phyloP scores from a whole-genome alignment of 2,797 vertebrate species.

The Garrulus glandarius region DNA sequence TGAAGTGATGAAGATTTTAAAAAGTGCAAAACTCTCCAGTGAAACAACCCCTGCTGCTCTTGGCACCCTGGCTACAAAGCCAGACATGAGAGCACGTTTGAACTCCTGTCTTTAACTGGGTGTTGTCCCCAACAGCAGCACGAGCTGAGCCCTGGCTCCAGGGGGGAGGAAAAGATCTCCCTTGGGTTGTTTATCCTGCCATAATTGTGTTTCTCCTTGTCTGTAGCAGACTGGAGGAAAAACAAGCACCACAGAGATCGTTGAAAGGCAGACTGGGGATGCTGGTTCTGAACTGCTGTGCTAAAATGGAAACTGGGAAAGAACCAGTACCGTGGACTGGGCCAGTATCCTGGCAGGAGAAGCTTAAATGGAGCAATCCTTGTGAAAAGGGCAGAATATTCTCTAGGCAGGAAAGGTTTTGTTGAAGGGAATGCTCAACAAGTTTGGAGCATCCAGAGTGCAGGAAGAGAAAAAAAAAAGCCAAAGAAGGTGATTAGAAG shows the following conservation, averaged over 20 bases:
- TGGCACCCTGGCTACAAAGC: not conserved
- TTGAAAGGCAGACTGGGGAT: not conserved
- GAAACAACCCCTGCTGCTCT: not conserved
- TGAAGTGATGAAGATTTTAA: too few species aligned
- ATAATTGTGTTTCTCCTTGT: not conserved
- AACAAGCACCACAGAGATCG: not conserved
- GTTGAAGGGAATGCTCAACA: not conserved
- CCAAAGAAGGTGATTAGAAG: accelerated
- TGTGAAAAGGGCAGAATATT: not conserved
- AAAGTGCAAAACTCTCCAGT: not conserved
- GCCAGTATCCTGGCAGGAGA: not conserved
- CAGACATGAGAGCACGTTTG: accelerated
- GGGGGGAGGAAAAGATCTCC: not conserved
- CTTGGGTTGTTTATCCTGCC: not conserved
- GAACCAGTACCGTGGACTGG: not conserved
- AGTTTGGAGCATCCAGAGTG: not conserved
- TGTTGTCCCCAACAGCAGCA: not conserved
- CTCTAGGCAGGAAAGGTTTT: not conserved
- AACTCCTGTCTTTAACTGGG: accelerated
- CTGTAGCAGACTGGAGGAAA: not conserved
- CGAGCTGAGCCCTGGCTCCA: accelerated
- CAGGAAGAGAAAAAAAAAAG: not conserved
- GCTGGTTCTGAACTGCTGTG: not conserved
- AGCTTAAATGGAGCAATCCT: not conserved
- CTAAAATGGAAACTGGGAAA: not conserved